These are phyloP conservation scores for Lamproptera curius DNA, from an alignment of 2,888 invertebrate species.

Conservation along the genomic window DNA sequence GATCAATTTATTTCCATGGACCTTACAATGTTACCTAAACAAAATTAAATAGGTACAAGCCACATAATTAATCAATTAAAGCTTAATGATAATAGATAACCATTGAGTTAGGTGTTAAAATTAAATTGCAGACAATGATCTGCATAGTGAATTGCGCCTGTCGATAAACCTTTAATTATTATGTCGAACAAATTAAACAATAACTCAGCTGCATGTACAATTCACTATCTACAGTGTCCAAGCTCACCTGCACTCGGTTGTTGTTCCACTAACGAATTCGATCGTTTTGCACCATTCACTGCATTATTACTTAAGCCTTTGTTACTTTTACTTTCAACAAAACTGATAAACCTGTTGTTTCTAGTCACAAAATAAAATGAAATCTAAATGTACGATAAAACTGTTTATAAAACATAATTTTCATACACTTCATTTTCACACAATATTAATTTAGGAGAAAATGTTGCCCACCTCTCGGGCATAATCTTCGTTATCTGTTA, in stretches of 20 bases:
- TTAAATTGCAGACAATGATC: slow-evolving; percentile 6
- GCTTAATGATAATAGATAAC: background rate
- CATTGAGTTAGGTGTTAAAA: slow-evolving; percentile 4
- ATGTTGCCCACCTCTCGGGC: too few relatives aligned
- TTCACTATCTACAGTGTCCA: slow-evolving; percentile 23
- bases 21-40: slow-evolving; percentile 4
- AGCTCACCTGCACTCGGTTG: slow-evolving; percentile 18
- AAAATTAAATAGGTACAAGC: slow-evolving; percentile 1
- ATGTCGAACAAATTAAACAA: slow-evolving; percentile 34
- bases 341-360: too few relatives aligned
- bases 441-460: too few relatives aligned
- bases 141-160: slow-evolving; percentile 5
- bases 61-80: slow-evolving; percentile 1
- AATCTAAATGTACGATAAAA: too few relatives aligned
- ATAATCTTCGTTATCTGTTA: too few relatives aligned
- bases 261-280: background rate
- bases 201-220: slow-evolving; percentile 26
- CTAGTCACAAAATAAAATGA: too few relatives aligned
- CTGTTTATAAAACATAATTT: too few relatives aligned
- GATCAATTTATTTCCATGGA: too few relatives aligned
- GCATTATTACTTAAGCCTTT: too few relatives aligned
- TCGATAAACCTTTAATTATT: slow-evolving; percentile 26
- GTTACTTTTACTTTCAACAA: too few relatives aligned
- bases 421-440: too few relatives aligned
- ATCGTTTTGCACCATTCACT: background rate